Percentiles rank a stretch among this genome's conserved stretches.
phyloP scores from a whole-genome alignment of 2,797 vertebrate species.

The Anas georgica region DNA sequence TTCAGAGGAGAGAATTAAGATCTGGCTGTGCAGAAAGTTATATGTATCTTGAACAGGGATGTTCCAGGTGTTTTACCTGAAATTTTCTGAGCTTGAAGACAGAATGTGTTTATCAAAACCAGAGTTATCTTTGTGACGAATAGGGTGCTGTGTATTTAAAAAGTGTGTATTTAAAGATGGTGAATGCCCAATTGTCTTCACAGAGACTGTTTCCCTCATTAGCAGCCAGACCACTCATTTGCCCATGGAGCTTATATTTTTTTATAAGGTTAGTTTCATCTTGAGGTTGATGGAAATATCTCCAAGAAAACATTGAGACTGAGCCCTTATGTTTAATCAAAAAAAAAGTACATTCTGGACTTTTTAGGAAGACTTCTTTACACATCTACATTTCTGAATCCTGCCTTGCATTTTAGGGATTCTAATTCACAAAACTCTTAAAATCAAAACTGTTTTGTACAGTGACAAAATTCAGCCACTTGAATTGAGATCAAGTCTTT shows the following conservation, averaged over 20 bases:
- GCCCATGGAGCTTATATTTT: not conserved
- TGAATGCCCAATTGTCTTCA: not conserved
- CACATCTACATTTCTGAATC: not conserved
- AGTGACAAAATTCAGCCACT: not conserved
- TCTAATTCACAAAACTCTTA: not conserved
- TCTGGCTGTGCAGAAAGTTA: not conserved
- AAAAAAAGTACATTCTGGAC: not conserved
- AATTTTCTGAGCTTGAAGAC: not conserved
- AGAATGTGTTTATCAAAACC: not conserved
- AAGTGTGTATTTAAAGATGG: not conserved
- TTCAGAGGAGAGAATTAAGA: not conserved
- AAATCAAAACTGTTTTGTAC: not conserved
- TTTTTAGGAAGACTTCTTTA: not conserved
- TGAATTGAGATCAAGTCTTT: not conserved
- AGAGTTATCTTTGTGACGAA: not conserved
- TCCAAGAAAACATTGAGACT: not conserved
- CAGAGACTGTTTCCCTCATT: not conserved
- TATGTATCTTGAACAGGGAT: not conserved
- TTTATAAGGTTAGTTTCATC: not conserved
- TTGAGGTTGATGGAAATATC: not conserved
- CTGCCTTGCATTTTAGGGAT: not conserved
- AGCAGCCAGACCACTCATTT: not conserved
- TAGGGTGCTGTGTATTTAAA: not conserved
- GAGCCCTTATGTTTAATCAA: not conserved
- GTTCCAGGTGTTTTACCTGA: not conserved